A percentile compares a stretch with the other conserved stretches of the same genome.
These are phyloP conservation scores for Leptinotarsa undecemlineata DNA, from an alignment of 1,140 invertebrate species.

Conservation along the genomic window DNA sequence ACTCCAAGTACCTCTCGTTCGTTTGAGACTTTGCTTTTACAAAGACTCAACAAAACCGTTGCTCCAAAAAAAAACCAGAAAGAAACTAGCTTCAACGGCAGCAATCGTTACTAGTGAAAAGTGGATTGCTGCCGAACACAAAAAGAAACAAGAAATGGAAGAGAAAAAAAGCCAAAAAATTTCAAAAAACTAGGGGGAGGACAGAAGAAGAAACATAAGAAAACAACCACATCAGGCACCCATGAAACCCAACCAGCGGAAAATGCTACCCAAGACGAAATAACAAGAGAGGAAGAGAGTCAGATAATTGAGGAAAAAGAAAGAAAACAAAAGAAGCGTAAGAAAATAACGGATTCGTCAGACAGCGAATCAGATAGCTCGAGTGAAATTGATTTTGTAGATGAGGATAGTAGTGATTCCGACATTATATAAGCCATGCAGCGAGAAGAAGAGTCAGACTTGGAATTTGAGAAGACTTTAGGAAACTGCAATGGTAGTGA, in stretches of 20 bases:
- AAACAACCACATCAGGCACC: neutral
- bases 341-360: too few relatives aligned
- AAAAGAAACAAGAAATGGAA: neutral
- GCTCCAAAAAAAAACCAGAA: neutral
- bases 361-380: neutral
- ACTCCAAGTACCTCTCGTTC: neutral
- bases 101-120: neutral
- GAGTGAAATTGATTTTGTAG: too few relatives aligned
- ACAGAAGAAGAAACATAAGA: neutral
- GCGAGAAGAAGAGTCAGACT: too few relatives aligned
- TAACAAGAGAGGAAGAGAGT: too few relatives aligned
- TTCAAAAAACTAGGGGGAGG: neutral
- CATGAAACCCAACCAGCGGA: neutral
- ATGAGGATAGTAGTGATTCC: too few relatives aligned
- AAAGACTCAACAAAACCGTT: slow-evolving; percentile 5
- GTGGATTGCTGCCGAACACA: neutral
- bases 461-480: too few relatives aligned
- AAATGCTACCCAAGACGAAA: neutral
- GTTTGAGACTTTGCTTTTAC: neutral
- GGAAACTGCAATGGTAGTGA: too few relatives aligned
- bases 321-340: too few relatives aligned
- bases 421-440: neutral
- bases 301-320: too few relatives aligned
- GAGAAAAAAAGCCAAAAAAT: neutral
- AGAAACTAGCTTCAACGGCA: neutral